phyloP scores from a whole-genome alignment of 53 echinoderm and acorn worm genomes.

The Luidia sarsii region DNA sequence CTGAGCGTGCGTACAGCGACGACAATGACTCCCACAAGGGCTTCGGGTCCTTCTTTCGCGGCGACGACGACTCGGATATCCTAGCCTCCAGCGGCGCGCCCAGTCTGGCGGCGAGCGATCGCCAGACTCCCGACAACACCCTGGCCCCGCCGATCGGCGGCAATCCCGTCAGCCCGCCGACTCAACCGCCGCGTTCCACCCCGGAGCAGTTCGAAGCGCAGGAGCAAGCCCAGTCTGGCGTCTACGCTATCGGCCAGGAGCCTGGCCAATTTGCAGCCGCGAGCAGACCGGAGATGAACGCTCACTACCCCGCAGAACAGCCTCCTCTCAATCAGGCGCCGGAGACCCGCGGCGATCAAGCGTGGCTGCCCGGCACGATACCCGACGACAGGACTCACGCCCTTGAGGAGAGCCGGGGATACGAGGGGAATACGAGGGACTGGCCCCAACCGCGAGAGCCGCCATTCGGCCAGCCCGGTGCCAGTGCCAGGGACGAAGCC shows the following conservation, averaged over 20 bases:
- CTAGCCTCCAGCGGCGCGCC: constrained; percentile 40
- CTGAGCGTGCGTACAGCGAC: constrained; percentile 23
- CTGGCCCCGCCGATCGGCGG: neutral
- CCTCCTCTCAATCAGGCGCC: neutral
- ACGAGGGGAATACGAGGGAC: neutral
- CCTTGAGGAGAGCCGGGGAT: neutral
- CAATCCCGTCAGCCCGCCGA: neutral
- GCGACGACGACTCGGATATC: constrained; percentile 39
- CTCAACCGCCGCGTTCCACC: neutral
- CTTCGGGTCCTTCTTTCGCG: constrained; percentile 32
- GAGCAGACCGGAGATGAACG: neutral
- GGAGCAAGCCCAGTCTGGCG: neutral
- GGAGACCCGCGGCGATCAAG: neutral
- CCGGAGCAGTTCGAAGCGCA: neutral
- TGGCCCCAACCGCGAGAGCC: neutral
- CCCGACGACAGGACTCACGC: constrained; percentile 1
- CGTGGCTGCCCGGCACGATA: neutral
- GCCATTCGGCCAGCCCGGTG: neutral
- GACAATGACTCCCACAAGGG: constrained; percentile 44
- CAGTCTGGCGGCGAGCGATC: constrained; percentile 31
- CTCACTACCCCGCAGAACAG: neutral
- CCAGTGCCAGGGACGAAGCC: neutral
- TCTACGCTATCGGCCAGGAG: neutral
- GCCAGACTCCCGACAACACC: constrained; percentile 33
- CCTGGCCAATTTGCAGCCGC: constrained; percentile 2